Evolutionary conservation across 2,113 vertebrate species (phyloP), one percentile per base, ranked within the genome.

Genomic region (Anoplopoma fimbria): DNA sequence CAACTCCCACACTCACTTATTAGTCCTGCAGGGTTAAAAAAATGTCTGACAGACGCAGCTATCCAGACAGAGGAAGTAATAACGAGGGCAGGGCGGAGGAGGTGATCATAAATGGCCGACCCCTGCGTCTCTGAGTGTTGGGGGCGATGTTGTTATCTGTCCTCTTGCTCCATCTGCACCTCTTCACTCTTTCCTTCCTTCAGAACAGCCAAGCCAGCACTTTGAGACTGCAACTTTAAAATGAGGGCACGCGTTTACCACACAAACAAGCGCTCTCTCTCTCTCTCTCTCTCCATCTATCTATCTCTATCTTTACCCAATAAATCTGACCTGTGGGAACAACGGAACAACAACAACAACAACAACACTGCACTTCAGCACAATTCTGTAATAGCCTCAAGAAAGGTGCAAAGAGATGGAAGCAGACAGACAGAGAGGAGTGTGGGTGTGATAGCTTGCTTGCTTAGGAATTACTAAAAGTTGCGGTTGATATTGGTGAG

Each of bases 161-260:
- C 77, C 33, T 84, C 68, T 67, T 33, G 73, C 88, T 87, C 38
- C 75, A 84, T 45, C 75, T 82, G 79, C 33, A 0, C 77, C 70
- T 81, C 83, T 58, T 81, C 62, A 73, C 76, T 69, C 55, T 29
- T 7, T 58, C 58, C 34, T 64, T 53, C 40, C 38, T 53, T 34
- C 38, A 61, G 70, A 89, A 91, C 33, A 82, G 93, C 93, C 33
- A 49, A 69, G 88, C 62, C 88, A 93, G 93, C 91, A 78, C 69
- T 94, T 94, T 92, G 40, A 69, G 51, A 57, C 62, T 61, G 67
- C n/a, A 70, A 80, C 75, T 82, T 62, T 68, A 49, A 89, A 91
- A 93, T 36, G 38, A 91, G 81, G 77, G 69, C 85, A 79, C 61
- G 87, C 76, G 61, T 92, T 83, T 81, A 85, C 58, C 67, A 72